A percentile compares a stretch with the other conserved stretches of the same genome.
These are phyloP conservation scores for Bufo gargarizans DNA, from an alignment of 2,113 vertebrate genomes.

Conservation along the genomic window DNA sequence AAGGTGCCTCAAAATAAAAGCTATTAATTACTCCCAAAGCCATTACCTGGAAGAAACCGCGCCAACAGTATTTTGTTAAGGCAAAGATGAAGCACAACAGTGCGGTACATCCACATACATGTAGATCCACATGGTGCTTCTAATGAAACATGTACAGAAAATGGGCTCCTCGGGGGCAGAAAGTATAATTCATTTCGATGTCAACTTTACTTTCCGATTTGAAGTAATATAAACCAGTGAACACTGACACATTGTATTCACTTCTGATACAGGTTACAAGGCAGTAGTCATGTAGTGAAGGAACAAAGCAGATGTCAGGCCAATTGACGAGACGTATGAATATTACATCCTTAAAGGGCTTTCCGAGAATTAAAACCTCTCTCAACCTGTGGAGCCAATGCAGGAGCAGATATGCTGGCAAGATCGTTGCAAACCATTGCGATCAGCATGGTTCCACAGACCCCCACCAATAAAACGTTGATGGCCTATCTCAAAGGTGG, in stretches of 20 bases:
- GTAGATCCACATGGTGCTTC: background rate
- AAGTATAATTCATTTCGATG: background rate
- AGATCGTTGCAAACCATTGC: too few species aligned
- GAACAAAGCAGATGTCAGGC: background rate
- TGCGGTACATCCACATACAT: background rate
- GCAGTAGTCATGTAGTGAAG: background rate
- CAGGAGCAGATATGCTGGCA: too few species aligned
- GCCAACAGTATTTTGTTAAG: background rate
- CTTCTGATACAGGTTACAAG: background rate
- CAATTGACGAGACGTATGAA: too few species aligned
- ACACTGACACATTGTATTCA: background rate
- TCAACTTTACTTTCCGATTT: background rate
- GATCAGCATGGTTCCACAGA: too few species aligned
- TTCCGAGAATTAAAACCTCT: too few species aligned
- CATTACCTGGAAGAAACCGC: slow-evolving; percentile 35
- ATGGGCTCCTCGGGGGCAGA: background rate
- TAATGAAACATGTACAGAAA: background rate
- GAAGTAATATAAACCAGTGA: background rate
- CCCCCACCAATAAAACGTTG: too few species aligned
- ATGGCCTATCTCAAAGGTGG: too few species aligned
- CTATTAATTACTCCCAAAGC: slow-evolving; percentile 64
- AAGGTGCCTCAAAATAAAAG: slow-evolving; percentile 66
- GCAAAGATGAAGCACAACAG: background rate
- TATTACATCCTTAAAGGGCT: too few species aligned
- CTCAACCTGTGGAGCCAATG: too few species aligned